Evolutionary conservation across 2,113 vertebrate species (phyloP).

Genomic region (Megaceryle maxima): DNA sequence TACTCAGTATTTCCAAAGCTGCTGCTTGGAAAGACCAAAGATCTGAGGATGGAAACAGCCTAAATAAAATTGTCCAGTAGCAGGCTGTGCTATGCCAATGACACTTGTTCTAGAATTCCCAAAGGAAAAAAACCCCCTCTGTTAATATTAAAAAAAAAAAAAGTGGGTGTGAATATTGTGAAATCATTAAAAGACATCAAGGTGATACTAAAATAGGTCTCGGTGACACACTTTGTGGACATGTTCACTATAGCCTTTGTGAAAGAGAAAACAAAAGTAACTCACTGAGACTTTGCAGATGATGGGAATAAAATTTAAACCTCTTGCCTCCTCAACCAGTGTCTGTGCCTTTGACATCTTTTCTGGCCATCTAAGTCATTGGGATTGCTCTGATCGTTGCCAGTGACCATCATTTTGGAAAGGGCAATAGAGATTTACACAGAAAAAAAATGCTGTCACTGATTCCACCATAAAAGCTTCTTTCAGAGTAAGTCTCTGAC

Average conservation of each 20-base stretch:
- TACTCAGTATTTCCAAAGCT: not conserved
- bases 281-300: not conserved
- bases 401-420: not conserved
- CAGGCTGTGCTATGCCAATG: not conserved
- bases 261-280: not conserved
- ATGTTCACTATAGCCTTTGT: not conserved
- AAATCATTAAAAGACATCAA: not conserved
- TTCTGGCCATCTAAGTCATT: not conserved
- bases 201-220: not conserved
- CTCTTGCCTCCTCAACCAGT: not conserved
- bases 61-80: not conserved
- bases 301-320: not conserved
- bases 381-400: not conserved
- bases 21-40: not conserved
- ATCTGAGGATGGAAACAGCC: not conserved
- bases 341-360: not conserved
- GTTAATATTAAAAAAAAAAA: not conserved
- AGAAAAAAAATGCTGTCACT: not conserved
- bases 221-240: not conserved
- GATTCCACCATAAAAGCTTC: not conserved
- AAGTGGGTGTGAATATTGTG: not conserved
- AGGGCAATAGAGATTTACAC: not conserved
- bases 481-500: rapidly evolving
- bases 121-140: not conserved
- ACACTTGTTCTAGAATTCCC: not conserved